A percentile compares a stretch with the other conserved stretches of the same genome.
Conservation (phyloP, 2,888 invertebrate genomes). For the Gymnoscelis rufifasciata region DNA sequence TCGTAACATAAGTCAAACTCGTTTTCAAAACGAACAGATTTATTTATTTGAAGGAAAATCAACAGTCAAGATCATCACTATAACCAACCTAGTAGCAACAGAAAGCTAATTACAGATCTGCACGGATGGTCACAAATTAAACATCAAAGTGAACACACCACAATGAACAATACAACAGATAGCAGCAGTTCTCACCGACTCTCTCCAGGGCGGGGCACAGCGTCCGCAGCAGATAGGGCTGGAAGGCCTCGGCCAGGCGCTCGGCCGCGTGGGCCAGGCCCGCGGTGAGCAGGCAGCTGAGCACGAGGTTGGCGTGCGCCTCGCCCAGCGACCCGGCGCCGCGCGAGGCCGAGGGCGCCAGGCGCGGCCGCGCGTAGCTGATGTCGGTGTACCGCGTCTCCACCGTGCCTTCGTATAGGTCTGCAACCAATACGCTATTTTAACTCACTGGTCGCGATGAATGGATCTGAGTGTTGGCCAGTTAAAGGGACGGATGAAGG, state of each 20-base stretch:
- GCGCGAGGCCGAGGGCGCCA: conserved; percentile 24
- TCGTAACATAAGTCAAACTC: no score
- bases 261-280: conserved; percentile 83
- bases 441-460: not conserved
- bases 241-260: conserved; percentile 72
- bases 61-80: no score
- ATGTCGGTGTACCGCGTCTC: conserved; percentile 66
- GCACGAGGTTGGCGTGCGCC: conserved; percentile 82
- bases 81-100: no score
- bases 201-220: conserved; percentile 84
- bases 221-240: conserved; percentile 81
- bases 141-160: no score
- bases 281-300: conserved; percentile 83
- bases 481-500: no score
- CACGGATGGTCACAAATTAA: no score
- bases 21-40: no score
- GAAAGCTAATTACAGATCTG: no score
- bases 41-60: no score
- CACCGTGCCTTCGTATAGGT: conserved; percentile 61
- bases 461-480: no score
- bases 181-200: conserved; percentile 82
- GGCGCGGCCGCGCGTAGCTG: conserved; percentile 41
- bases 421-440: conserved; percentile 31
- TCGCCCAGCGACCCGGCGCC: conserved; percentile 46
- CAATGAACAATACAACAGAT: no score